These are phyloP conservation scores for Sinonovacula constricta DNA, from an alignment of 1,140 invertebrate species.

Conservation along the genomic window DNA sequence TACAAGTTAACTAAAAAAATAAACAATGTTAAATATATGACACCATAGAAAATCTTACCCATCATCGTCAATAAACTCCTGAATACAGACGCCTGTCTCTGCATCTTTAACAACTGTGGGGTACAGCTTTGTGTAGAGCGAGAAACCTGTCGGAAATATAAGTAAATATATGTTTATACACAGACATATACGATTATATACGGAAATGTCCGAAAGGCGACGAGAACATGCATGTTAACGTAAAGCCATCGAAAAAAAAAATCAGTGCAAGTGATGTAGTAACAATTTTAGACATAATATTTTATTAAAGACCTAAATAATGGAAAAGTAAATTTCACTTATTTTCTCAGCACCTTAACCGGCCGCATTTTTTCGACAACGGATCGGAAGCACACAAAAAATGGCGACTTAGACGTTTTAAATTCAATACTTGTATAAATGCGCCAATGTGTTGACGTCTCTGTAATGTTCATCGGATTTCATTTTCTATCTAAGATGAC, in stretches of 20 bases:
- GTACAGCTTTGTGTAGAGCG: constrained; percentile 37
- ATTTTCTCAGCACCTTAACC: too few species aligned
- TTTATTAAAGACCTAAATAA: background rate
- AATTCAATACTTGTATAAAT: too few species aligned
- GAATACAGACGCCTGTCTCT: constrained; percentile 1
- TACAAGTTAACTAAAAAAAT: too few species aligned
- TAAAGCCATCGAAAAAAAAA: background rate
- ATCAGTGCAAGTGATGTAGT: background rate
- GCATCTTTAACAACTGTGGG: constrained; percentile 28
- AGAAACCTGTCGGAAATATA: constrained; percentile 29
- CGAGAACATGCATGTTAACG: background rate
- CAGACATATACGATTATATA: background rate
- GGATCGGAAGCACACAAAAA: too few species aligned
- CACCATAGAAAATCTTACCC: constrained; percentile 34
- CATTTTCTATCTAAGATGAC: too few species aligned
- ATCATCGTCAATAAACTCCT: constrained; percentile 48
- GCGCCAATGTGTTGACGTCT: too few species aligned
- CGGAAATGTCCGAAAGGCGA: background rate
- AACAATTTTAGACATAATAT: background rate
- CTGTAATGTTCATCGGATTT: too few species aligned
- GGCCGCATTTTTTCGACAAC: too few species aligned
- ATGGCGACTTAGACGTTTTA: too few species aligned
- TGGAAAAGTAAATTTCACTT: background rate
- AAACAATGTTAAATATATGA: too few species aligned
- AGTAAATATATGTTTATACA: background rate